Percentiles rank a stretch among this genome's conserved stretches.
Conservation (phyloP, 2,797 vertebrate species). For the Fistularia commersonii region DNA sequence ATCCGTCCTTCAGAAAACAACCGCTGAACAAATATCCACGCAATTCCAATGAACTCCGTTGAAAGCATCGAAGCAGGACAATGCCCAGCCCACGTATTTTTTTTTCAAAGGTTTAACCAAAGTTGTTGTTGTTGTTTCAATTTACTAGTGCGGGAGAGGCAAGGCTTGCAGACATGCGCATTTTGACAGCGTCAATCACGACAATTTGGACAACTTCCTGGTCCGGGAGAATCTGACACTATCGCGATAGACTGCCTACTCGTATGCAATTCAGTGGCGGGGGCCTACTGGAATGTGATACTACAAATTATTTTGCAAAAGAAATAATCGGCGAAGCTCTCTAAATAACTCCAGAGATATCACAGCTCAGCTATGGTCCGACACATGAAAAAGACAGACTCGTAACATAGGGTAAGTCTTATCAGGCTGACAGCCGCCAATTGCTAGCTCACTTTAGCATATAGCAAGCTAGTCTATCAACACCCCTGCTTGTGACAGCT, state of each 20-base stretch:
- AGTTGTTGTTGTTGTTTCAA: no score
- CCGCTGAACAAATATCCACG: no score
- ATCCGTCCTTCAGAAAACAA: no score
- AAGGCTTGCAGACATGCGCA: conserved; percentile 34
- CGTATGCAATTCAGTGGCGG: conserved; percentile 40
- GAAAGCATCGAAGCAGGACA: no score
- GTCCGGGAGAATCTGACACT: conserved; percentile 46
- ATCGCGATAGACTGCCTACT: conserved; percentile 59
- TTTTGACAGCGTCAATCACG: conserved; percentile 4
- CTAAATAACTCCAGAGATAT: not conserved
- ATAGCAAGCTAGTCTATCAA: conserved; percentile 63
- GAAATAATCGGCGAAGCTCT: conserved; percentile 7
- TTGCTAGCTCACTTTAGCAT: conserved; percentile 49
- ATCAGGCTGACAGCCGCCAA: conserved; percentile 4
- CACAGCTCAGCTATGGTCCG: conserved; percentile 26
- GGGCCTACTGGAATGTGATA: conserved; percentile 68
- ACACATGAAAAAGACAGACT: conserved; percentile 17
- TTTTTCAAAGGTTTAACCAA: no score
- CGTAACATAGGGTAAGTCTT: conserved; percentile 51
- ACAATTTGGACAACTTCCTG: conserved; percentile 54
- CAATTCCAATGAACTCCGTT: no score
- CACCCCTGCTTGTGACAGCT: conserved; percentile 61
- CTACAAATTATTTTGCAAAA: conserved; percentile 43
- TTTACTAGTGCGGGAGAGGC: no score
- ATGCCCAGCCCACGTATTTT: no score